phyloP scores from a whole-genome alignment of 2,113 vertebrate genomes.

The Lonchura striata region DNA sequence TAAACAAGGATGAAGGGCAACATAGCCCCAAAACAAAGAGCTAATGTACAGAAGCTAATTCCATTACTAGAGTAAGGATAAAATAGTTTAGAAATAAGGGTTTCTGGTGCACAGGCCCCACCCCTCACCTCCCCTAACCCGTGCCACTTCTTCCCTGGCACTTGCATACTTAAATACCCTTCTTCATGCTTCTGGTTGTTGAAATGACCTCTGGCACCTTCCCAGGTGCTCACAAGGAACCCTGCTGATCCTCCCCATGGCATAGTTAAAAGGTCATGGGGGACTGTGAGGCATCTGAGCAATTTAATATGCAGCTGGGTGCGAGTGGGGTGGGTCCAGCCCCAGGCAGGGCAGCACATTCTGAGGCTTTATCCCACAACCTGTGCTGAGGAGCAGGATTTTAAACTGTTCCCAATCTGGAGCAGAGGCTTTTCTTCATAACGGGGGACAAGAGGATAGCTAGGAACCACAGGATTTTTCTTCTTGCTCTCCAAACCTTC shows the following conservation, averaged over 20 bases:
- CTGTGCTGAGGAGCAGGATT: background rate
- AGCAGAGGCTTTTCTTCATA: background rate
- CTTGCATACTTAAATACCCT: background rate
- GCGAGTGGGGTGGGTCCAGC: background rate
- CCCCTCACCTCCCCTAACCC: fast-evolving
- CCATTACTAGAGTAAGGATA: background rate
- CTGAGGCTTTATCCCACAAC: background rate
- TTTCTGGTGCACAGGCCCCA: background rate
- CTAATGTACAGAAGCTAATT: background rate
- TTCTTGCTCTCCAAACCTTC: background rate
- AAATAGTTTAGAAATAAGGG: background rate
- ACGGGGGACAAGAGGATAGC: background rate
- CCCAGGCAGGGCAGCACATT: background rate
- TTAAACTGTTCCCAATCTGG: background rate
- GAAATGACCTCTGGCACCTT: background rate
- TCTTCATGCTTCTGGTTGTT: background rate
- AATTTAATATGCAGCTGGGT: background rate
- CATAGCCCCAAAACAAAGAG: background rate
- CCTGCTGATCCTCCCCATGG: background rate
- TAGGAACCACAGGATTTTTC: background rate
- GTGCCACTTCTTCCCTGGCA: background rate
- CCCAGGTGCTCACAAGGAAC: background rate
- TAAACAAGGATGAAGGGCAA: background rate
- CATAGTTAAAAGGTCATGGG: fast-evolving
- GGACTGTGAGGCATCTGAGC: background rate